Conservation (phyloP, 2,888 invertebrate genomes). For the Chrysolina americana region DNA sequence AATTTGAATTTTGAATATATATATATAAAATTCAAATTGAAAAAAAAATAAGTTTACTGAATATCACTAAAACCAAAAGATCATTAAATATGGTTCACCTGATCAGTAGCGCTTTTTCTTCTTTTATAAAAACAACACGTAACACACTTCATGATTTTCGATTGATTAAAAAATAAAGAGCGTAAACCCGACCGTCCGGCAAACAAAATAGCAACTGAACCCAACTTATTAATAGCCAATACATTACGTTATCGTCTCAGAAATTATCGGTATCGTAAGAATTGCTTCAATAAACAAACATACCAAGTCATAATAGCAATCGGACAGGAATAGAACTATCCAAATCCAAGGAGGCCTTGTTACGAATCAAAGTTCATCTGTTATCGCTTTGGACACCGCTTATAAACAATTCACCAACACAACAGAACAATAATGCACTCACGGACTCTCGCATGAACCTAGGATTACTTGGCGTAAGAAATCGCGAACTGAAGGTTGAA, state of each 20-base stretch:
- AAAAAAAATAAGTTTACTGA: neutral
- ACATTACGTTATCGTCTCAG: conserved; percentile 26
- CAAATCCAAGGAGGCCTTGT: conserved; percentile 22
- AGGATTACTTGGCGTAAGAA: neutral
- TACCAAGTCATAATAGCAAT: conserved; percentile 31
- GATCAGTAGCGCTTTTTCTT: conserved; percentile 25
- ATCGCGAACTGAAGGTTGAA: conserved; percentile 2
- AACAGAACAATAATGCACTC: conserved; percentile 8
- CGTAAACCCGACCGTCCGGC: conserved; percentile 20
- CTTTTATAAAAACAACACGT: conserved; percentile 28
- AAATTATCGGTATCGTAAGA: conserved; percentile 32
- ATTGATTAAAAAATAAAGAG: conserved; percentile 7
- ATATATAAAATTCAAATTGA: neutral
- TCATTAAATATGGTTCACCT: conserved; percentile 15
- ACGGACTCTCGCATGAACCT: conserved; percentile 10
- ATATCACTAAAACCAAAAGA: neutral
- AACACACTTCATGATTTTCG: conserved; percentile 24
- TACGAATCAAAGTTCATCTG: conserved; percentile 28
- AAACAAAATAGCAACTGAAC: conserved; percentile 27
- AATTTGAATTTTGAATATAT: no score
- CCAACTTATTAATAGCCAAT: conserved; percentile 26
- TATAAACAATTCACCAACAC: conserved; percentile 7
- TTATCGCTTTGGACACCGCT: conserved; percentile 16
- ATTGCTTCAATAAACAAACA: conserved; percentile 30
- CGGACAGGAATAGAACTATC: conserved; percentile 28